Base-by-base conservation (phyloP, 2,888 invertebrate genomes). In the Caenorhabditis sinica region DNA sequence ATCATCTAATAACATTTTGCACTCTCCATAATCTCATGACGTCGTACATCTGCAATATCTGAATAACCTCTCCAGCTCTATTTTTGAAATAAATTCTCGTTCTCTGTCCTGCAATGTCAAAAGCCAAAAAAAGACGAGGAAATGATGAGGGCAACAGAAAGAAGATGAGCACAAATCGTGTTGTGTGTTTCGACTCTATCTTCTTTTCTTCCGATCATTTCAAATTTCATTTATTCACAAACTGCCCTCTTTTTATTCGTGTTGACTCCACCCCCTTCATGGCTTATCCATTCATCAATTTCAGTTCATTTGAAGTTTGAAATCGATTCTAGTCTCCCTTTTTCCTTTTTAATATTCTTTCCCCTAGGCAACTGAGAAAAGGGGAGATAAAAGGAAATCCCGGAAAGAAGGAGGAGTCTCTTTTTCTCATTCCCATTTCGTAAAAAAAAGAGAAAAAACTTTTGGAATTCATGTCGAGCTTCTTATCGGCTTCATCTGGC, bases 161-260 rank as follows among this genome's bases (percentile, higher is more conserved):
- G 36, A 33, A 56, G 20, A 15, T 40, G 69, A 68, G 75, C 75
- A 75, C 58, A 75, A 66, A 75, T 75, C 75, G 66, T 75, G 68
- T 68, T 75, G 68, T 68, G 69, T 61, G 68, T 76, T 76, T 76
- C 68, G 69, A 75, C 40, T 36, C 73, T 71, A 23, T 60, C 60
- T 60, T 60, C 60, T 53, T 56, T 58, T 58, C 60, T 51, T 53
- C n/a, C 56, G 28, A 63, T 65, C 66, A 28, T 56, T 25, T 76
- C 68, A 68, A 76, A 76, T 66, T 80, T 58, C 36, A 49, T 73
- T 73, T 61, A 65, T 65, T 72, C 80, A 80, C 65, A 73, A 65
- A 63, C 33, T 30, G 15, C 20, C 49, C 58, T 30, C 25, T 56
- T 36, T 36, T 63, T n/a, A 20, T 61, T 33, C 30, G 9, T 20